These are phyloP conservation scores for Phalacrocorax brasilianus DNA, from an alignment of 2,113 vertebrate species.

Conservation along the genomic window DNA sequence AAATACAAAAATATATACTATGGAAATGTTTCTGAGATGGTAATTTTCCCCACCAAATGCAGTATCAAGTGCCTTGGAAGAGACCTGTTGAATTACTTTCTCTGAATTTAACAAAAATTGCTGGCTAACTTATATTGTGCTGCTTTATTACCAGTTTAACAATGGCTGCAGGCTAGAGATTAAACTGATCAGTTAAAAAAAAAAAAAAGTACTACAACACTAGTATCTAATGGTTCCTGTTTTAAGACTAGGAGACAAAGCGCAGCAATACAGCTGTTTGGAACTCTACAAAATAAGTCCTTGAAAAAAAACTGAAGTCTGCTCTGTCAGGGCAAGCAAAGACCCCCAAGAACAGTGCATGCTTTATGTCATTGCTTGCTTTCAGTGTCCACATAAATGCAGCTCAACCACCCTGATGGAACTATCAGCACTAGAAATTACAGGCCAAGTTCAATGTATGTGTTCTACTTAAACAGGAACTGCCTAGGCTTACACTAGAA, in stretches of 20 bases:
- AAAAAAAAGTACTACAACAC: not conserved
- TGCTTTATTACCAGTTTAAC: not conserved
- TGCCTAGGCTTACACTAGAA: not conserved
- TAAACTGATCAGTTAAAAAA: not conserved
- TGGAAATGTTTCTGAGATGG: not conserved
- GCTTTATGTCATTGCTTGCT: not conserved
- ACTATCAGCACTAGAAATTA: not conserved
- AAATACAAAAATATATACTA: not conserved
- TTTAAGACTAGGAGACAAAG: not conserved
- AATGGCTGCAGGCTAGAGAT: not conserved
- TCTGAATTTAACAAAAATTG: not conserved
- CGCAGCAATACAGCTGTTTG: not conserved
- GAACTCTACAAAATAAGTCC: not conserved
- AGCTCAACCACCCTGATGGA: not conserved
- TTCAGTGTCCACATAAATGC: not conserved
- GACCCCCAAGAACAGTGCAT: not conserved
- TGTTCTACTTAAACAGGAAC: not conserved
- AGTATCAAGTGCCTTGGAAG: not conserved
- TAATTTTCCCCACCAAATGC: not conserved
- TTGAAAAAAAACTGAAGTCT: not conserved
- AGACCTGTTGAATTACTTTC: not conserved
- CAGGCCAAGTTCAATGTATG: not conserved
- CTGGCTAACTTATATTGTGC: not conserved
- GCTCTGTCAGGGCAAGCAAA: not conserved
- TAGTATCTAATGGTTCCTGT: not conserved